A percentile compares a stretch with the other conserved stretches of the same genome.
Evolutionary conservation across 2,113 vertebrate species (phyloP).

Genomic region (Channa maculata): DNA sequence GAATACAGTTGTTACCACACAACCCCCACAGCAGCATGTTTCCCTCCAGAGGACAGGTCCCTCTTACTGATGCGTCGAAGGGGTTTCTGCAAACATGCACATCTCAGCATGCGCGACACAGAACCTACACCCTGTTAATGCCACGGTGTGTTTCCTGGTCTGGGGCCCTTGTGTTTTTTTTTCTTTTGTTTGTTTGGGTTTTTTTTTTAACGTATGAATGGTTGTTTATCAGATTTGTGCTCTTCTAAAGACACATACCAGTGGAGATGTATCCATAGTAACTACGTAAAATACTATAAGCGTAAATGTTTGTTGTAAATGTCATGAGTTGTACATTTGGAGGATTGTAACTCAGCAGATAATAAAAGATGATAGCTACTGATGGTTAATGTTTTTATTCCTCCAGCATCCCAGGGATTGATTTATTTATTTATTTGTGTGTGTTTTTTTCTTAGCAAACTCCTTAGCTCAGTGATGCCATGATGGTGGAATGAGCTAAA

Average conservation of each 20-base stretch:
- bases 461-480: too few species aligned
- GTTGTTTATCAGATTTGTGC: constrained; percentile 83
- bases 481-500: too few species aligned
- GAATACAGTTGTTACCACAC: neutral
- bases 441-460: too few species aligned
- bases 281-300: constrained; percentile 80
- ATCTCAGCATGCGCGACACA: constrained; percentile 57
- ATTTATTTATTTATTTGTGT: too few species aligned
- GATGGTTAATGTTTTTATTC: constrained; percentile 23
- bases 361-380: constrained; percentile 82
- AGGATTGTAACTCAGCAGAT: constrained; percentile 80
- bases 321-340: constrained; percentile 86
- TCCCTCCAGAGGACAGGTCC: neutral
- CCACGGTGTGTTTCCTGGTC: constrained; percentile 38
- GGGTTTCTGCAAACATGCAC: constrained; percentile 38
- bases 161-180: constrained; percentile 30
- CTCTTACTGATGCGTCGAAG: constrained; percentile 26
- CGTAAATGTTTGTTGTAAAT: constrained; percentile 85
- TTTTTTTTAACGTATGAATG: constrained; percentile 70
- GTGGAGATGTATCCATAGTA: constrained; percentile 80
- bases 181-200: constrained; percentile 26
- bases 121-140: constrained; percentile 35
- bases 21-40: too few species aligned
- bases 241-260: constrained; percentile 74
- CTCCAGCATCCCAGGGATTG: neutral